Evolutionary conservation across 2,888 invertebrate species (phyloP).

Genomic region (Notodonta ziczac): DNA sequence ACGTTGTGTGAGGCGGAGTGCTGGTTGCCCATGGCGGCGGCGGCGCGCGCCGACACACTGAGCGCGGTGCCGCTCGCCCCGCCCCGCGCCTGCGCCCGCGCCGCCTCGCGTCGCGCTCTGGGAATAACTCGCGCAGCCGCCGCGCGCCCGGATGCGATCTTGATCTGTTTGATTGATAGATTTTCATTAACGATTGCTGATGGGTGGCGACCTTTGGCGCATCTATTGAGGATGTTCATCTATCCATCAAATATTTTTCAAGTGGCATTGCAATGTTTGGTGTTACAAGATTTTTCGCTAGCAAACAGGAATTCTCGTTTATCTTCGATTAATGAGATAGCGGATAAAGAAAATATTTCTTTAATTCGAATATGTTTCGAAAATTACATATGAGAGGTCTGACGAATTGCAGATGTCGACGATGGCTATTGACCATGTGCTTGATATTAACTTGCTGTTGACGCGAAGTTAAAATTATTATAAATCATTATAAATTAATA

Average conservation of each 20-base stretch:
- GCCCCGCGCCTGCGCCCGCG: conserved; percentile 54
- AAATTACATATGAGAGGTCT: too few relatives aligned
- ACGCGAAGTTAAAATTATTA: too few relatives aligned
- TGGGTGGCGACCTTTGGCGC: conserved; percentile 59
- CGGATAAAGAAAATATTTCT: too few relatives aligned
- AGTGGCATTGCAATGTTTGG: conserved; percentile 20
- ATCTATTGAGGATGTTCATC: conserved; percentile 33
- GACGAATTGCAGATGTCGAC: too few relatives aligned
- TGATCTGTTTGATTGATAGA: conserved; percentile 70
- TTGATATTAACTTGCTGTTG: too few relatives aligned
- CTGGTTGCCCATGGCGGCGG: conserved; percentile 83
- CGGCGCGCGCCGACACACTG: conserved; percentile 81
- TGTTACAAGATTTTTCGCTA: neutral
- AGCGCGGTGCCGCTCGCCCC: conserved; percentile 57
- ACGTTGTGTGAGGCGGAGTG: conserved; percentile 77
- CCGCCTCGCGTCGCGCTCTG: conserved; percentile 55
- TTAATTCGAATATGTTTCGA: too few relatives aligned
- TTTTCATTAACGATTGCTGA: conserved; percentile 56
- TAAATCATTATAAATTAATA: too few relatives aligned
- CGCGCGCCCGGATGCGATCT: conserved; percentile 66
- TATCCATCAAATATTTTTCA: conserved; percentile 27
- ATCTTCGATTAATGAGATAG: neutral
- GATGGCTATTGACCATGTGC: too few relatives aligned
- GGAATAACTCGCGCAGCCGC: conserved; percentile 72
- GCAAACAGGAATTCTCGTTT: neutral